These are phyloP conservation scores for Caloenas nicobarica DNA, from an alignment of 2,113 vertebrate genomes.

Conservation along the genomic window DNA sequence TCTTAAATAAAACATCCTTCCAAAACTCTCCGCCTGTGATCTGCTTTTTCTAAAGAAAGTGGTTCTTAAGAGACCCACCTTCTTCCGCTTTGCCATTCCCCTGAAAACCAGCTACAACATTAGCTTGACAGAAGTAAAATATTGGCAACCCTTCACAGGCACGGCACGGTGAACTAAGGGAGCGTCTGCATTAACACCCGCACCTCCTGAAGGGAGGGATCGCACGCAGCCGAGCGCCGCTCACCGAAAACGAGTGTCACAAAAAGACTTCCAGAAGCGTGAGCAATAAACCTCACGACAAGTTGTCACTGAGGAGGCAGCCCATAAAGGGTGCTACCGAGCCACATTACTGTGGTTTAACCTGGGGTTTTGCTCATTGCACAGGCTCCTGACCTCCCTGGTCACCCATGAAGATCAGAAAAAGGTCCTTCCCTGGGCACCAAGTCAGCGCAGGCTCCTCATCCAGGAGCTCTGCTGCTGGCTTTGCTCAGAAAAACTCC, in stretches of 20 bases:
- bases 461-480: neutral
- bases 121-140: neutral
- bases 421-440: neutral
- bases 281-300: neutral
- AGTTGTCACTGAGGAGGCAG: neutral
- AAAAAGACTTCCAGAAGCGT: neutral
- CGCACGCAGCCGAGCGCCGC: neutral
- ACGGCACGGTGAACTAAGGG: accelerated
- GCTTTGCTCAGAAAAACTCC: neutral
- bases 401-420: accelerated
- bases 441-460: neutral
- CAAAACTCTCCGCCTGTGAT: neutral
- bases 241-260: neutral
- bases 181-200: neutral
- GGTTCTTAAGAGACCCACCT: neutral
- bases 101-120: neutral
- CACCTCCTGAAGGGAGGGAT: neutral
- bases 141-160: neutral
- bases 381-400: neutral
- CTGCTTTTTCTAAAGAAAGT: slow-evolving; percentile 15
- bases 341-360: accelerated
- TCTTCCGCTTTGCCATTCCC: neutral
- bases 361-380: accelerated
- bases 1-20: slow-evolving; percentile 26
- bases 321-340: neutral